A percentile compares a stretch with the other conserved stretches of the same genome.
Evolutionary conservation across 1,140 invertebrate species (phyloP).

Genomic region (Tenebrio molitor): DNA sequence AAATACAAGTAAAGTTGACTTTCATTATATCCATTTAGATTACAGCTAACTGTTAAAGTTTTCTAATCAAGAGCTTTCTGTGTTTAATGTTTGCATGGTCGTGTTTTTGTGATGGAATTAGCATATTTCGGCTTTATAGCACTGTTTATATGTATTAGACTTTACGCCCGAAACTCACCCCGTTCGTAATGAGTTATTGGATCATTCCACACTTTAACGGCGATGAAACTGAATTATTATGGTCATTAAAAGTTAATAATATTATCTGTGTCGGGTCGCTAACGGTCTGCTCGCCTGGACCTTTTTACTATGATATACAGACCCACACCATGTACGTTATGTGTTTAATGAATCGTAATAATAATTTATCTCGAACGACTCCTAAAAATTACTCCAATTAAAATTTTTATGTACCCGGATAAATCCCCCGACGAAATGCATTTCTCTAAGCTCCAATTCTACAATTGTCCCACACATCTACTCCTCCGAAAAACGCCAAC

Average conservation of each 20-base stretch:
- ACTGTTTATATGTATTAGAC: constrained; percentile 39
- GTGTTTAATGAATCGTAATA: no score
- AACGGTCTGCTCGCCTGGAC: constrained; percentile 19
- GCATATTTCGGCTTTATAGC: constrained; percentile 33
- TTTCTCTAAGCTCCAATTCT: no score
- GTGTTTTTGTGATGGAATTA: constrained; percentile 30
- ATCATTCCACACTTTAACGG: constrained; percentile 33
- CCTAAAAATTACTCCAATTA: no score
- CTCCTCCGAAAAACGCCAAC: no score
- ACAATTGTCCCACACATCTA: no score
- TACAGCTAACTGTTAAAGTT: constrained; percentile 42
- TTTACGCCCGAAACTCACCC: constrained; percentile 28
- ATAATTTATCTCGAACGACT: no score
- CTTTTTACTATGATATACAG: constrained; percentile 44
- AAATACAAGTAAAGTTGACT: constrained; percentile 32
- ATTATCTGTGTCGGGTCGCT: constrained; percentile 42
- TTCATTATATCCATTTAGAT: constrained; percentile 41
- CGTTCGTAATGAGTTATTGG: constrained; percentile 22
- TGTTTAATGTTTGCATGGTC: constrained; percentile 32
- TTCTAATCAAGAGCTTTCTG: constrained; percentile 46
- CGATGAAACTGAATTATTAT: constrained; percentile 44
- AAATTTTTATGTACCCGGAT: no score
- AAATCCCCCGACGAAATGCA: no score
- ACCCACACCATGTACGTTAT: no score
- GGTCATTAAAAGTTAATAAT: constrained; percentile 47